Evolutionary conservation across 2,797 vertebrate genomes (phyloP).

Genomic region (Gastrophryne carolinensis): DNA sequence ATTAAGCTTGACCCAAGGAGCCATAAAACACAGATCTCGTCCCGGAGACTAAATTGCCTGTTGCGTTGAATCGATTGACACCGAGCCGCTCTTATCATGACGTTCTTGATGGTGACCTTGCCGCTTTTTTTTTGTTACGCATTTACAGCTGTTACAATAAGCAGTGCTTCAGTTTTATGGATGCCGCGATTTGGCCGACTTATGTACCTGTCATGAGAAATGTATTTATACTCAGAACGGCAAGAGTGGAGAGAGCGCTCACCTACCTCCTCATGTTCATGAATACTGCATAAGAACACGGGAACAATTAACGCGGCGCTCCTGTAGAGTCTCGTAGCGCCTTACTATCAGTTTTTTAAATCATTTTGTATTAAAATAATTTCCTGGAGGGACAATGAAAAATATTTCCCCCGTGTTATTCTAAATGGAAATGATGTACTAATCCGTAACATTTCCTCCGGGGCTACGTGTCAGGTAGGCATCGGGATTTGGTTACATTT

Average conservation of each 20-base stretch:
- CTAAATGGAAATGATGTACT: slow-evolving; percentile 5
- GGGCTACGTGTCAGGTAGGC: too few relatives aligned
- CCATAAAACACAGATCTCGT: slow-evolving; percentile 58
- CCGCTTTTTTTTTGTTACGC: slow-evolving; percentile 17
- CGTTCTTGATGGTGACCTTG: slow-evolving; percentile 13
- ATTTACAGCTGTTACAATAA: slow-evolving; percentile 25
- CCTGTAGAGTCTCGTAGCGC: background rate
- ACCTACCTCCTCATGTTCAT: slow-evolving; percentile 15
- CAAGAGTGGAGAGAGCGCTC: background rate
- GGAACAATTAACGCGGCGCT: slow-evolving; percentile 1
- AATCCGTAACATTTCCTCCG: too few relatives aligned
- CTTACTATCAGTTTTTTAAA: slow-evolving; percentile 3
- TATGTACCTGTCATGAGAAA: slow-evolving; percentile 41
- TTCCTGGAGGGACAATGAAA: background rate
- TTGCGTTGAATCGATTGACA: slow-evolving; percentile 42
- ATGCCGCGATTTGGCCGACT: slow-evolving; percentile 30
- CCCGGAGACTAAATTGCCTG: slow-evolving; percentile 28
- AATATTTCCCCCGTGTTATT: background rate
- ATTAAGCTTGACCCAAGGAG: slow-evolving; percentile 66
- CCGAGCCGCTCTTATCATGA: slow-evolving; percentile 38
- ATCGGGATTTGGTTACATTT: too few relatives aligned
- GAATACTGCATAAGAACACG: slow-evolving; percentile 14
- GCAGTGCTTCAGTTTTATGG: slow-evolving; percentile 38
- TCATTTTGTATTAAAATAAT: slow-evolving; percentile 1
- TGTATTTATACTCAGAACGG: slow-evolving; percentile 18